Conservation (phyloP, 2,113 vertebrate genomes). For the Pachypanchax playfairii region DNA sequence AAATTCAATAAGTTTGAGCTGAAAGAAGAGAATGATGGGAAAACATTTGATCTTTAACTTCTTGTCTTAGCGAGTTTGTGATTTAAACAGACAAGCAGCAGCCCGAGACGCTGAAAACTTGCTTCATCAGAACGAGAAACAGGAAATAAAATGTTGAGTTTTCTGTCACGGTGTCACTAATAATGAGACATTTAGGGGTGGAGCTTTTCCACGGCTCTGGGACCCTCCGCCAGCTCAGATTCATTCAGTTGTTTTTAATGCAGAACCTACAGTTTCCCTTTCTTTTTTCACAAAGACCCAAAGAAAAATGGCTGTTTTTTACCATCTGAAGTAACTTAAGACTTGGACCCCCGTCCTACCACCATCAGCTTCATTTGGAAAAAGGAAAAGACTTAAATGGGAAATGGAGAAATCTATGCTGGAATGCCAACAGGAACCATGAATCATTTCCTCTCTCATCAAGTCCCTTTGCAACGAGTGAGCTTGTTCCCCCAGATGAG, state of each 20-base stretch:
- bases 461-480: constrained; percentile 46
- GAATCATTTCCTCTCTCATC: constrained; percentile 62
- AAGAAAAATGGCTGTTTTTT: constrained; percentile 75
- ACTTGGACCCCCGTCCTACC: constrained; percentile 28
- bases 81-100: constrained; percentile 30
- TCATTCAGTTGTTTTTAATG: no score
- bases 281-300: constrained; percentile 67
- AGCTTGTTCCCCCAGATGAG: constrained; percentile 36
- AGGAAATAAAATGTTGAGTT: constrained; percentile 34
- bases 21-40: no score
- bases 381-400: constrained; percentile 18
- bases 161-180: no score
- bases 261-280: constrained; percentile 45
- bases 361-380: constrained; percentile 25
- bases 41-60: constrained; percentile 26
- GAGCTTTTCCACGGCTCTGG: no score
- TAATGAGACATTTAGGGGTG: no score
- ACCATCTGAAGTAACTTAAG: constrained; percentile 81
- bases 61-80: constrained; percentile 12
- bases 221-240: no score
- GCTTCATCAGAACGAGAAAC: constrained; percentile 6
- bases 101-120: not conserved
- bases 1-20: not conserved
- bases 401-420: constrained; percentile 35
- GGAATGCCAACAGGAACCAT: constrained; percentile 58